These are phyloP conservation scores for Eurystomus glaucurus DNA, from an alignment of 2,797 vertebrate species.

Conservation along the genomic window DNA sequence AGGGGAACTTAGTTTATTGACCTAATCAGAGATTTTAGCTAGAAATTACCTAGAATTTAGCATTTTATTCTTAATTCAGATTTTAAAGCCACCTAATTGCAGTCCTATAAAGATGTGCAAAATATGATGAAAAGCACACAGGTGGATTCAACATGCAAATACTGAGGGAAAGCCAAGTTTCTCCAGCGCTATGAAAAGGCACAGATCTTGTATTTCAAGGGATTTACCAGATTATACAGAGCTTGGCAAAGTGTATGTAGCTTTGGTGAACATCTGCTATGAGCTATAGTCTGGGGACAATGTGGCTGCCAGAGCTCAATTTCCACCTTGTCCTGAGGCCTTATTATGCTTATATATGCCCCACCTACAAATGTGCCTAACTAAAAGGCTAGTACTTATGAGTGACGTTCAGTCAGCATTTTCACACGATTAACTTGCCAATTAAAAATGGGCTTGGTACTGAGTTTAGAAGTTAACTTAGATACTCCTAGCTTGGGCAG, in stretches of 20 bases:
- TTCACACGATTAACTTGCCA: slow-evolving; percentile 76
- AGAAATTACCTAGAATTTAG: background rate
- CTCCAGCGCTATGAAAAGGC: background rate
- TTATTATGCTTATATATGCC: slow-evolving; percentile 10
- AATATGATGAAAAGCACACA: background rate
- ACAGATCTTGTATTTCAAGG: background rate
- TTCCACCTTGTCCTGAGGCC: slow-evolving; percentile 32
- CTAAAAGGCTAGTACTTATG: slow-evolving; percentile 39
- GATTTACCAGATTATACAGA: background rate
- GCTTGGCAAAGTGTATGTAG: background rate
- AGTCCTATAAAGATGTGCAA: background rate
- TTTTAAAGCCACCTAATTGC: background rate
- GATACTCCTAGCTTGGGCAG: slow-evolving; percentile 78
- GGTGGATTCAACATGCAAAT: background rate
- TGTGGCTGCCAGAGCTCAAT: slow-evolving; percentile 49
- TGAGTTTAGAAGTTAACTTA: slow-evolving; percentile 77
- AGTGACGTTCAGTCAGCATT: slow-evolving; percentile 76
- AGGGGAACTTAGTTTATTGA: background rate
- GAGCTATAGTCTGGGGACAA: slow-evolving; percentile 31
- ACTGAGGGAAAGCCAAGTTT: background rate
- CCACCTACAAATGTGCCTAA: slow-evolving; percentile 60
- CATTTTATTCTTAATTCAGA: background rate
- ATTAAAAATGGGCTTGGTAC: slow-evolving; percentile 73
- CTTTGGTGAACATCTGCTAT: background rate
- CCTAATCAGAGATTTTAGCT: background rate